Conservation (phyloP, 2,797 vertebrate genomes). For the Coccyzus lansbergi region DNA sequence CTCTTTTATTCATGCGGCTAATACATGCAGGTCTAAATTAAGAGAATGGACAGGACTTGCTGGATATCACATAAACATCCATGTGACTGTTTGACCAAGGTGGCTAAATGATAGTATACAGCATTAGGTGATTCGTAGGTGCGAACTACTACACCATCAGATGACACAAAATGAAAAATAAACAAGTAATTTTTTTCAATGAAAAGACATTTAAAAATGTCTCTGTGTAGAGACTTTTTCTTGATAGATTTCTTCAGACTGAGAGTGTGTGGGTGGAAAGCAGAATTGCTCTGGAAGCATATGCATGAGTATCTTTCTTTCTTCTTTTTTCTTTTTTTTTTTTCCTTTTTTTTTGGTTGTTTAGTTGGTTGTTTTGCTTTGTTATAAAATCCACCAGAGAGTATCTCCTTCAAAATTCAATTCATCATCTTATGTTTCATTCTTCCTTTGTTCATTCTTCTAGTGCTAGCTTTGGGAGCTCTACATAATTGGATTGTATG, state of each 20-base stretch:
- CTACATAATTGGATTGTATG: not conserved
- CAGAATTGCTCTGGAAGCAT: not conserved
- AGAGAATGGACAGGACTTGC: not conserved
- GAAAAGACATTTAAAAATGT: not conserved
- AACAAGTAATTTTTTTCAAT: not conserved
- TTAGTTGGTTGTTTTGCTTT: not conserved
- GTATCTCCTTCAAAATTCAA: constrained; percentile 16
- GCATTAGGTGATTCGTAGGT: not conserved
- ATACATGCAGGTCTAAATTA: not conserved
- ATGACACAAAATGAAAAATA: not conserved
- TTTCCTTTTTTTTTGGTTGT: too few species aligned
- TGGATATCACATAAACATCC: not conserved
- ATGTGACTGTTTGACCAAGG: not conserved
- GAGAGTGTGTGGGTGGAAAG: not conserved
- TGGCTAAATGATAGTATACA: not conserved
- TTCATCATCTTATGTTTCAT: constrained; percentile 7
- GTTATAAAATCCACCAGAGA: not conserved
- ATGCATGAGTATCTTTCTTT: not conserved
- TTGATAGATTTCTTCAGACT: not conserved
- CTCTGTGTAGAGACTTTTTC: not conserved
- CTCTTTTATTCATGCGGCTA: not conserved
- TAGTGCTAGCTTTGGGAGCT: constrained; percentile 31
- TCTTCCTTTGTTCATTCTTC: too few species aligned
- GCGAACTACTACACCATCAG: not conserved
- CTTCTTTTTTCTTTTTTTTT: too few species aligned